phyloP scores from a whole-genome alignment of 2,888 invertebrate genomes.

The Xiphydria camelus region DNA sequence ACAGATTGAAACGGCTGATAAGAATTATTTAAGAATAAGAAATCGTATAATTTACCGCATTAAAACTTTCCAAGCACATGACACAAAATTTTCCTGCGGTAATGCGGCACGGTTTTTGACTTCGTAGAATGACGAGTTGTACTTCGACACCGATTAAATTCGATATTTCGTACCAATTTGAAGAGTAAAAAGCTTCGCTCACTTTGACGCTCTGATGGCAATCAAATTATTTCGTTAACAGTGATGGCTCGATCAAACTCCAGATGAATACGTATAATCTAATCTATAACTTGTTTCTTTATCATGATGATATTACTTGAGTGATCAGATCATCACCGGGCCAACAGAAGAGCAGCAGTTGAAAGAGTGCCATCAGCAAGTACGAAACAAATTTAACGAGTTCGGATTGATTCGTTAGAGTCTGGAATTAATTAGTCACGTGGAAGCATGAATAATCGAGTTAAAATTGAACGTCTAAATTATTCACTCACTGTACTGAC shows the following conservation, averaged over 20 bases:
- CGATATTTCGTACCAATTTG: constrained; percentile 34
- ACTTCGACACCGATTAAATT: constrained; percentile 25
- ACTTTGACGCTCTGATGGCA: constrained; percentile 12
- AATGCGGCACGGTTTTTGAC: constrained; percentile 35
- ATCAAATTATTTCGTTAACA: too few species aligned
- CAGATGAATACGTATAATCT: too few species aligned
- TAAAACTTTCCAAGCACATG: constrained; percentile 41
- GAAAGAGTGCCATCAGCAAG: constrained; percentile 41
- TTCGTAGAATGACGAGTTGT: constrained; percentile 32
- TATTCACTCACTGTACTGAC: constrained; percentile 29
- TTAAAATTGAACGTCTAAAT: not conserved
- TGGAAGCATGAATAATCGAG: too few species aligned
- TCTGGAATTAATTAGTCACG: constrained; percentile 20
- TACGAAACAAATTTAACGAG: constrained; percentile 34
- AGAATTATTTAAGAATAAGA: not conserved
- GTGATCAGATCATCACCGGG: constrained; percentile 39
- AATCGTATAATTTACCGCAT: constrained; percentile 21
- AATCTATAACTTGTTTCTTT: too few species aligned
- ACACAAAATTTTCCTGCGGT: constrained; percentile 41
- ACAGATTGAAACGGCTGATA: too few species aligned
- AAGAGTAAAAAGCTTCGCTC: constrained; percentile 29
- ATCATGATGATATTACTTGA: too few species aligned
- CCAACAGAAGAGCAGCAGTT: constrained; percentile 41
- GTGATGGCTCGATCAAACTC: too few species aligned
- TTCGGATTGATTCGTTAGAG: constrained; percentile 27